phyloP scores from a whole-genome alignment of 2,797 vertebrate genomes.

The Centroberyx gerrardi region DNA sequence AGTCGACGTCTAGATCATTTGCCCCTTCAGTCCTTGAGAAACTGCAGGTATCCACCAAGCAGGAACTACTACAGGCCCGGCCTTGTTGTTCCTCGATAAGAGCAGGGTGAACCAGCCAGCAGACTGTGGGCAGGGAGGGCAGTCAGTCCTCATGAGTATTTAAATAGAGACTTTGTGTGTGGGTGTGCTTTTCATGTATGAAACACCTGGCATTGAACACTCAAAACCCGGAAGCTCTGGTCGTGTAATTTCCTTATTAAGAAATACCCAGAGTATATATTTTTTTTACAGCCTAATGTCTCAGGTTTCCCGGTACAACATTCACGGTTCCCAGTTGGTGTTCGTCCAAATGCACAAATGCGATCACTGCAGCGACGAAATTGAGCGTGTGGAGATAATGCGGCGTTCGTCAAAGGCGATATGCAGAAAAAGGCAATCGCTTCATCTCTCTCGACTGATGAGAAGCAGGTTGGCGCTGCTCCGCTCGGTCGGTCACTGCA shows the following conservation, averaged over 20 bases:
- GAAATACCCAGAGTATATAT: background rate
- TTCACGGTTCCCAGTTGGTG: slow-evolving; percentile 46
- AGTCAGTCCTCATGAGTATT: background rate
- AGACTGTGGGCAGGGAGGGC: background rate
- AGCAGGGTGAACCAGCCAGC: background rate
- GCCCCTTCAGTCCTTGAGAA: background rate
- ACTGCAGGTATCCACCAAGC: background rate
- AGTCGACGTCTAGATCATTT: background rate
- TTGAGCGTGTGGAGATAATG: slow-evolving; percentile 72
- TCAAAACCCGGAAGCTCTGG: slow-evolving; percentile 5
- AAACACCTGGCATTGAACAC: background rate
- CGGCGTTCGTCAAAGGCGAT: slow-evolving; percentile 46
- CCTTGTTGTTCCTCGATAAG: background rate
- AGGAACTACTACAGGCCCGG: background rate
- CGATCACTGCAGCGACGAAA: slow-evolving; percentile 66
- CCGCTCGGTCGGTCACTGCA: slow-evolving; percentile 26
- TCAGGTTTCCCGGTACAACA: slow-evolving; percentile 61
- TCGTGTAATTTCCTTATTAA: slow-evolving; percentile 28
- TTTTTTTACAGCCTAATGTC: slow-evolving; percentile 16
- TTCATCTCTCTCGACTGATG: slow-evolving; percentile 65
- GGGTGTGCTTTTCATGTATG: background rate
- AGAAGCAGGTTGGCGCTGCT: slow-evolving; percentile 65
- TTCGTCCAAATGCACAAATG: slow-evolving; percentile 59
- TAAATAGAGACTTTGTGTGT: background rate
- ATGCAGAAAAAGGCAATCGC: slow-evolving; percentile 57